Evolutionary conservation across 1,140 invertebrate species (phyloP).

Genomic region (Eueides isabella): DNA sequence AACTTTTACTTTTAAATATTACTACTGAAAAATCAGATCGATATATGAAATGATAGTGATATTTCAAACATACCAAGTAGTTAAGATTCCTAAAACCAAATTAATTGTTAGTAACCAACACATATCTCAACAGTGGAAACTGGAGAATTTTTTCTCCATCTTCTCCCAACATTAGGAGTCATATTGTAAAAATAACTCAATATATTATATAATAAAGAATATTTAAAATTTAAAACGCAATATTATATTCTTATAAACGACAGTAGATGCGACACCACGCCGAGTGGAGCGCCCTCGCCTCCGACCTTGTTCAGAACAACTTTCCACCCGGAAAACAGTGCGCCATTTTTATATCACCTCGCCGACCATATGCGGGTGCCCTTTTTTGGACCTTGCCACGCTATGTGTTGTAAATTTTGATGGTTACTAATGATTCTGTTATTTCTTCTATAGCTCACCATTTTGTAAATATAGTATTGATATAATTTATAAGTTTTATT

Average conservation of each 20-base stretch:
- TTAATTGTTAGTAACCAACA: no score
- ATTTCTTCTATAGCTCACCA: not conserved
- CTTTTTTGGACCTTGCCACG: slow-evolving; percentile 51
- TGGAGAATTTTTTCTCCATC: no score
- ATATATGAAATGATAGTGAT: no score
- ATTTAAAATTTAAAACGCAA: slow-evolving; percentile 8
- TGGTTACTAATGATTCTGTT: not conserved
- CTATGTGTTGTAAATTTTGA: slow-evolving; percentile 1
- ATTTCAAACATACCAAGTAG: no score
- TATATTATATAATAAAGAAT: not conserved
- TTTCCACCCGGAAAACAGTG: slow-evolving; percentile 68
- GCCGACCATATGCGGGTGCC: slow-evolving; percentile 44
- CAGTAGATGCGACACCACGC: slow-evolving; percentile 20
- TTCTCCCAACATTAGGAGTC: not conserved
- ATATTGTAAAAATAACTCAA: no score
- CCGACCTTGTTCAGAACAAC: slow-evolving; percentile 67
- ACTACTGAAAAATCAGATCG: no score
- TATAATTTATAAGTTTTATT: no score
- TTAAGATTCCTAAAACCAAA: no score
- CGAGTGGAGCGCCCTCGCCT: slow-evolving; percentile 53
- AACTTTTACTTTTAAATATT: no score
- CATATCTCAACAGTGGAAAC: no score
- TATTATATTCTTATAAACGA: not conserved
- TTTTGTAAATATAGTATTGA: not conserved
- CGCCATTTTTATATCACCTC: slow-evolving; percentile 57